Conservation (phyloP, 2,888 invertebrate genomes). For the Caenorhabditis plicata region DNA sequence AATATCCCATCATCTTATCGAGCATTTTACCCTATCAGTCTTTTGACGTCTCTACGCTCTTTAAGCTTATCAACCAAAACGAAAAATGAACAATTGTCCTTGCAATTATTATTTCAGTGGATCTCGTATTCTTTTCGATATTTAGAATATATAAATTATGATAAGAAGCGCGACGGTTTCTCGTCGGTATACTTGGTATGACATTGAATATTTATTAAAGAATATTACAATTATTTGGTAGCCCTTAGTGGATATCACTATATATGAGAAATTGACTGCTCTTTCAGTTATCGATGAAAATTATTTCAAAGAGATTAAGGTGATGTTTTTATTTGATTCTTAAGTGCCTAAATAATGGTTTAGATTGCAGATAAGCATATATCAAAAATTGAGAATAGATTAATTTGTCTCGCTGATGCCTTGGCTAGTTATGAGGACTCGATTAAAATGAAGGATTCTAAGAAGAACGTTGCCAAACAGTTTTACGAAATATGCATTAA, state of each 20-base stretch:
- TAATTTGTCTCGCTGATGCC: slow-evolving; percentile 34
- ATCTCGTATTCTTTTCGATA: slow-evolving; percentile 50
- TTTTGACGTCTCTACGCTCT: slow-evolving; percentile 43
- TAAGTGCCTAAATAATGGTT: too few relatives aligned
- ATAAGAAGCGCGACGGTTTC: slow-evolving; percentile 9
- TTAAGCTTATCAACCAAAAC: slow-evolving; percentile 8
- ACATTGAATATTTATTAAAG: not conserved
- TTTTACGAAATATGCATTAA: slow-evolving; percentile 46
- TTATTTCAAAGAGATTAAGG: slow-evolving; percentile 11
- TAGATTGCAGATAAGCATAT: slow-evolving; percentile 35
- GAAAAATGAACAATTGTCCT: slow-evolving; percentile 1
- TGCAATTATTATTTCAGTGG: slow-evolving; percentile 40
- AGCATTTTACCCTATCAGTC: slow-evolving; percentile 36
- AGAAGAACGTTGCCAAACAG: slow-evolving; percentile 44
- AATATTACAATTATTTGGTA: slow-evolving; percentile 2
- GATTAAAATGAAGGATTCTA: slow-evolving; percentile 38
- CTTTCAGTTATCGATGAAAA: slow-evolving; percentile 29
- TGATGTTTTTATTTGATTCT: not conserved
- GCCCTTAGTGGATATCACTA: slow-evolving; percentile 26
- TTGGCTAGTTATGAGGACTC: slow-evolving; percentile 31
- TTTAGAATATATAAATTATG: slow-evolving; percentile 37
- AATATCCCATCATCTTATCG: slow-evolving; percentile 9
- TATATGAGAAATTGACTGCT: slow-evolving; percentile 26
- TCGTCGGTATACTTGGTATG: not conserved
- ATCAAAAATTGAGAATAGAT: slow-evolving; percentile 33